A percentile compares a stretch with the other conserved stretches of the same genome.
These are phyloP conservation scores for Archips xylosteana DNA, from an alignment of 2,888 invertebrate species.

Conservation along the genomic window DNA sequence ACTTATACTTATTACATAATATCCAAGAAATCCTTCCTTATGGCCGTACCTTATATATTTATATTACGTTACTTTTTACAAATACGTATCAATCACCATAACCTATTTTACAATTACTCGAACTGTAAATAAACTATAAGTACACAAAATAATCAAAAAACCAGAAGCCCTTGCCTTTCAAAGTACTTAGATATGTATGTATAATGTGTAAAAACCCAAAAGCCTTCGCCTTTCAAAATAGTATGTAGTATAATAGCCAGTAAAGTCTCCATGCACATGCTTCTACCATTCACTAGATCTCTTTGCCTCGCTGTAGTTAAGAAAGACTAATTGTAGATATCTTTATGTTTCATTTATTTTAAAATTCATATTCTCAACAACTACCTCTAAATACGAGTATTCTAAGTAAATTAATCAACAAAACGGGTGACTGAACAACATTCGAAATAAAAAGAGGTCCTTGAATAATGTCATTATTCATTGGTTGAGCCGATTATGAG, in stretches of 20 bases:
- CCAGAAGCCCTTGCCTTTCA: conserved; percentile 17
- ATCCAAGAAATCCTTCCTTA: background rate
- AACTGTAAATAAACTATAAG: background rate
- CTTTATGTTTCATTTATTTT: background rate
- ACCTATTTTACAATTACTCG: background rate
- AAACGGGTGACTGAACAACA: background rate
- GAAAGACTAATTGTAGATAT: conserved; percentile 1
- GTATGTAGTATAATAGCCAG: background rate
- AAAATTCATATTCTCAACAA: background rate
- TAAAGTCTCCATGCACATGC: conserved; percentile 35
- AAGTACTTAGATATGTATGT: too few species aligned
- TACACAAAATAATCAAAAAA: conserved; percentile 8
- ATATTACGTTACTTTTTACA: conserved; percentile 13
- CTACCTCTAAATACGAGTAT: background rate
- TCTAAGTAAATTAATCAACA: background rate
- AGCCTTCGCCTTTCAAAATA: conserved; percentile 8
- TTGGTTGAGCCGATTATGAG: conserved; percentile 1
- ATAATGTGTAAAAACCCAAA: conserved; percentile 5
- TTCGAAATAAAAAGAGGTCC: background rate
- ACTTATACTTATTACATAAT: background rate
- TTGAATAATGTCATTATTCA: background rate
- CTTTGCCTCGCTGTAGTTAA: background rate
- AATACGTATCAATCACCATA: conserved; percentile 17
- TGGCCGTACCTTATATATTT: background rate
- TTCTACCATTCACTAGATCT: conserved; percentile 8